Evolutionary conservation across 2,113 vertebrate genomes (phyloP).

Genomic region (Amphilophus citrinellus): DNA sequence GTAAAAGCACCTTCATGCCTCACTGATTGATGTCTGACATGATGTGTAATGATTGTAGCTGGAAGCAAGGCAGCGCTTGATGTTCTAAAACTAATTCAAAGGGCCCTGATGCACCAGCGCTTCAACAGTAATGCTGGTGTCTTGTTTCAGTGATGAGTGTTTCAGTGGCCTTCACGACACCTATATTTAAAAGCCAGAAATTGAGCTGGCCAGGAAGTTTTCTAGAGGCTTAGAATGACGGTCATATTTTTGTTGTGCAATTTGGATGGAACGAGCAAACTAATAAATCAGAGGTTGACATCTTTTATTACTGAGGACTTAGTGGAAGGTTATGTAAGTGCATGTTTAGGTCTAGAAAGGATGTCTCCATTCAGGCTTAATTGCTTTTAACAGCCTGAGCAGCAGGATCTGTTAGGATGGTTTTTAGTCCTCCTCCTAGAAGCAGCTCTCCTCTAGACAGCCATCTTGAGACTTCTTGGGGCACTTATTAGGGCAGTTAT

Average conservation of each 20-base stretch:
- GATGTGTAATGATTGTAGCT: conserved; percentile 9
- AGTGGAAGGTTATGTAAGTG: not conserved
- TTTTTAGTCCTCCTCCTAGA: too few species aligned
- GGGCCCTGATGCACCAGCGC: conserved; percentile 3
- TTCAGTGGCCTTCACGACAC: conserved; percentile 19
- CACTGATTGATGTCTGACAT: conserved; percentile 24
- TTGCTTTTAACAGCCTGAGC: not conserved
- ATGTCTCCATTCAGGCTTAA: not conserved
- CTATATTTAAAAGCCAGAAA: conserved; percentile 24
- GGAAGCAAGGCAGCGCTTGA: not conserved
- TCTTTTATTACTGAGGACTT: not conserved
- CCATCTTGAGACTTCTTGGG: too few species aligned
- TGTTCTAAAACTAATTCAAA: conserved; percentile 27
- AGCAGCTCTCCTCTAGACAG: too few species aligned
- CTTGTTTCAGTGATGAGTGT: conserved; percentile 26
- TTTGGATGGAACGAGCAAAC: not conserved
- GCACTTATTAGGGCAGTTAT: too few species aligned
- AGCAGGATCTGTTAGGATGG: not conserved
- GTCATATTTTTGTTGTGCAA: conserved; percentile 1
- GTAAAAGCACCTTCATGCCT: conserved; percentile 12
- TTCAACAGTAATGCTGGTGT: not conserved
- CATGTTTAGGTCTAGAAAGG: not conserved
- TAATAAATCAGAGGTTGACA: not conserved
- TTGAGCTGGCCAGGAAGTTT: not conserved
- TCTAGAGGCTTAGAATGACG: not conserved